These are phyloP conservation scores for Echinarachnius parma DNA, from an alignment of 53 echinoderm and acorn worm genomes.

Conservation along the genomic window DNA sequence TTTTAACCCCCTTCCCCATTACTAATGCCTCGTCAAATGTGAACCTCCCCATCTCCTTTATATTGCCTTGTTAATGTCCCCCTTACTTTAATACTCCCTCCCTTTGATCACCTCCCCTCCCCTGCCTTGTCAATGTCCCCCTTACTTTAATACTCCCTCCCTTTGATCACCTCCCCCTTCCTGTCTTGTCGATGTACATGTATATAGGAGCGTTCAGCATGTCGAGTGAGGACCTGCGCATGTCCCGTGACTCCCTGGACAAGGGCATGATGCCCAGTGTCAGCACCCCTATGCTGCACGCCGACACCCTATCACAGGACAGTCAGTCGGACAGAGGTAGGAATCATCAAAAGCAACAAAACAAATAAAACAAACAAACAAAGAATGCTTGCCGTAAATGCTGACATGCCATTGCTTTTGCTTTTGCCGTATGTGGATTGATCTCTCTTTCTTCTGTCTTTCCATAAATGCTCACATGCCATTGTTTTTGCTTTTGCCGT, in stretches of 20 bases:
- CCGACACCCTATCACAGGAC: conserved; percentile 54
- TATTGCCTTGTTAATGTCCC: background rate
- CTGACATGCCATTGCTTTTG: no score
- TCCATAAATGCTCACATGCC: no score
- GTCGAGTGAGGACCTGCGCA: conserved; percentile 70
- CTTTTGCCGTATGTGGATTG: no score
- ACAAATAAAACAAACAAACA: no score
- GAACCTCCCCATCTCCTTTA: conserved; percentile 15
- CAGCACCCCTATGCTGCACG: conserved; percentile 56
- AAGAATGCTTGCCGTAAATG: no score
- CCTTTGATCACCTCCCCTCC: conserved; percentile 17
- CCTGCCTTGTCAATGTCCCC: conserved; percentile 2
- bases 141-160: conserved; percentile 1
- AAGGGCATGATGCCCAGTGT: conserved; percentile 54
- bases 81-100: background rate
- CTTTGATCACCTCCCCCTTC: conserved; percentile 2
- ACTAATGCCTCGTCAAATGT: conserved; percentile 5
- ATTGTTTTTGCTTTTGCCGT: no score
- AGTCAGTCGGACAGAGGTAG: conserved; percentile 63
- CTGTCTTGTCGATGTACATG: background rate
- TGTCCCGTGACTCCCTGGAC: conserved; percentile 54
- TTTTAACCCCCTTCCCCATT: background rate
- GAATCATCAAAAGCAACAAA: no score
- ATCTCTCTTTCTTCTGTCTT: no score
- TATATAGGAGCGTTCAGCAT: conserved; percentile 65